Percentiles rank a stretch among this genome's conserved stretches.
Evolutionary conservation across 2,888 invertebrate genomes (phyloP).

Genomic region (Synanthedon vespiformis): DNA sequence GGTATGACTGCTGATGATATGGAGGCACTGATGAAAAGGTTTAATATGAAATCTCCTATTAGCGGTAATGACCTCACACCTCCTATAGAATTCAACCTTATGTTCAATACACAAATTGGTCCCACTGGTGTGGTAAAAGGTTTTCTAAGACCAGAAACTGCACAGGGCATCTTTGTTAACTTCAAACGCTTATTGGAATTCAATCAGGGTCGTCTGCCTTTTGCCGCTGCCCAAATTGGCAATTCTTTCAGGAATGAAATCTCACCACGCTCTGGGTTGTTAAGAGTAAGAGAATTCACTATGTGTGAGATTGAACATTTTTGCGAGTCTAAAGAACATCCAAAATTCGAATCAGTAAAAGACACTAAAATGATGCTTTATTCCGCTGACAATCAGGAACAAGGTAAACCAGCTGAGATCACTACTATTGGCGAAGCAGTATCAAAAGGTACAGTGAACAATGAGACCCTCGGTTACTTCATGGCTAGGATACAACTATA

Average conservation of each 20-base stretch:
- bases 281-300: constrained; percentile 97
- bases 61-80: constrained; percentile 95
- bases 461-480: constrained; percentile 97
- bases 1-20: constrained; percentile 93
- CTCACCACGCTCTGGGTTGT: constrained; percentile 95
- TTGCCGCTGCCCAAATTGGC: constrained; percentile 99
- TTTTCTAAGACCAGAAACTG: constrained; percentile 97
- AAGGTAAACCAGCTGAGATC: constrained; percentile 87
- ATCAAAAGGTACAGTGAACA: constrained; percentile 85
- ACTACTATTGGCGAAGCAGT: constrained; percentile 92
- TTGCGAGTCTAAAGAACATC: constrained; percentile 95
- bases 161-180: constrained; percentile 99
- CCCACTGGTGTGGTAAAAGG: constrained; percentile 95
- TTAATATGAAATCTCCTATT: constrained; percentile 93
- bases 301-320: constrained; percentile 99
- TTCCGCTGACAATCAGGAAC: constrained; percentile 97
- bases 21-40: constrained; percentile 85
- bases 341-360: constrained; percentile 86
- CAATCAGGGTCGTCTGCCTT: constrained; percentile 95
- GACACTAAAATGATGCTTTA: constrained; percentile 85
- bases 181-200: constrained; percentile 97
- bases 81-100: constrained; percentile 98
- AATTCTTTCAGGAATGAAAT: constrained; percentile 99
- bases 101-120: constrained; percentile 98
- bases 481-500: constrained; percentile 96